Conservation (phyloP, 2,888 invertebrate genomes). For the Parascotia fuliginaria region DNA sequence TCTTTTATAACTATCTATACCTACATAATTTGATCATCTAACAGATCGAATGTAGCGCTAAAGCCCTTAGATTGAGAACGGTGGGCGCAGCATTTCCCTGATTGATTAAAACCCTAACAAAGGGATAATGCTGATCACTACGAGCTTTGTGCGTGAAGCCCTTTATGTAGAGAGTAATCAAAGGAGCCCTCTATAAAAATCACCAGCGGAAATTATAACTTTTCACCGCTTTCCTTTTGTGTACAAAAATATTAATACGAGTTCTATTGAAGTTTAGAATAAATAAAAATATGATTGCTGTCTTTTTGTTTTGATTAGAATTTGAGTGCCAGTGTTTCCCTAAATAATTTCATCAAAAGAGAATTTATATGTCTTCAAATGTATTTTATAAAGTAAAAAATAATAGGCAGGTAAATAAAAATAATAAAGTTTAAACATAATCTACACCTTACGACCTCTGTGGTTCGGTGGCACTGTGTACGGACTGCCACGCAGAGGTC, state of each 20-base stretch:
- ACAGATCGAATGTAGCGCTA: constrained; percentile 30
- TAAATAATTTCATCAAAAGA: too few relatives aligned
- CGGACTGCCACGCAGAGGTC: too few relatives aligned
- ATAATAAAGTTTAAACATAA: too few relatives aligned
- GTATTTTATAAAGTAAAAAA: too few relatives aligned
- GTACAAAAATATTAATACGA: constrained; percentile 38
- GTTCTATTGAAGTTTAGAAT: constrained; percentile 24
- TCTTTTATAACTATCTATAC: not conserved
- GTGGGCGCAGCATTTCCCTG: constrained; percentile 62
- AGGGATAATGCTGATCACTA: constrained; percentile 82
- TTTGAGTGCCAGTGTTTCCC: not conserved
- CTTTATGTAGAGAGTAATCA: constrained; percentile 79
- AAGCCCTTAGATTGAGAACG: constrained; percentile 39
- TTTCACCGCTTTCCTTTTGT: constrained; percentile 52
- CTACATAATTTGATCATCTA: constrained; percentile 17
- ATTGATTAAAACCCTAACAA: constrained; percentile 85
- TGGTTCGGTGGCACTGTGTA: too few relatives aligned
- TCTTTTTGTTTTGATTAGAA: constrained; percentile 18
- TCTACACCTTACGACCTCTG: too few relatives aligned
- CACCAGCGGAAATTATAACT: constrained; percentile 70
- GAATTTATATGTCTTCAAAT: too few relatives aligned
- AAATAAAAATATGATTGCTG: constrained; percentile 26
- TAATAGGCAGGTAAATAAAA: too few relatives aligned
- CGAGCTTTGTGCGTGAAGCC: constrained; percentile 78
- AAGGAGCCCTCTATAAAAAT: constrained; percentile 74